Evolutionary conservation across 2,113 vertebrate species (phyloP), one percentile per base, ranked within the genome.

Genomic region (Cyprinodon brontotheroides): DNA sequence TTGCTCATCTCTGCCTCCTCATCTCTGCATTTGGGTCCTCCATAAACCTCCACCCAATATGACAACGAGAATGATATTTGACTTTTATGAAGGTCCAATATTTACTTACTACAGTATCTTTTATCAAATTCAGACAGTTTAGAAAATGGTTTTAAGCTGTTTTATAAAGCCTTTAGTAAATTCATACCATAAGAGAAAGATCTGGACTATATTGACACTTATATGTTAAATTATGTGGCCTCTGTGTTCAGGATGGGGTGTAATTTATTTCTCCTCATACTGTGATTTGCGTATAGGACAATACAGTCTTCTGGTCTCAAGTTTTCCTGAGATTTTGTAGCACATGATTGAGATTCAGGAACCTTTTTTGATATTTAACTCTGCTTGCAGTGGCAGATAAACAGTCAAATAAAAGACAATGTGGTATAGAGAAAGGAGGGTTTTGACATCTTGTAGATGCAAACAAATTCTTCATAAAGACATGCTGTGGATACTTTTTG

Each of bases 401-500:
- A 50, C 41, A 72, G 4, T 38, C 65, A 43, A 60, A 17, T n/a
- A 4, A 39, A 38, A 8, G 48, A 2, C 3, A 57, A 11, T 2
- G 41, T n/a, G 62, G 80, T 77, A 70, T 57, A 38, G n/a, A 22
- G 37, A 40, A n/a, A 20, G 37, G 39, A 40, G 61, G 66, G 59
- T 40, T 38, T 14, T 29, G 12, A 40, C 67, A 70, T 75, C 45
- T 38, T 5, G n/a, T 50, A 7, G 62, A 4, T 60, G 47, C 7
- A 17, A 50, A 50, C 65, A 73, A 88, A 78, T 4, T 20, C 47
- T 85, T 37, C 20, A 50, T 69, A 76, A 45, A 68, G 64, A 83
- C 82, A 81, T 37, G n/a, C 84, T 48, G 63, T 79, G 71, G 75
- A 77, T 81, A 82, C 78, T 82, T 87, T 78, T 90, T 79, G 72